Conservation (phyloP, 2,113 vertebrate species). For the Petromus typicus region DNA sequence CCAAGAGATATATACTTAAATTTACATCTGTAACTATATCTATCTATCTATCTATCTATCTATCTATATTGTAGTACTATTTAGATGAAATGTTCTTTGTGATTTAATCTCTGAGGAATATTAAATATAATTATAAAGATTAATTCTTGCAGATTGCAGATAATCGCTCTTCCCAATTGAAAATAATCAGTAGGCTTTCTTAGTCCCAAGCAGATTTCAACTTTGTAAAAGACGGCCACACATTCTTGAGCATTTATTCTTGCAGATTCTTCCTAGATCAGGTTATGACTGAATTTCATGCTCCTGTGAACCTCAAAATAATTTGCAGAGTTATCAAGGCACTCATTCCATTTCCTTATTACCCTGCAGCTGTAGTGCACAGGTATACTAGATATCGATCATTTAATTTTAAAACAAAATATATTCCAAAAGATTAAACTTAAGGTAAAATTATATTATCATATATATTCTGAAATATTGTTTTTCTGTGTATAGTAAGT, state of each 20-base stretch:
- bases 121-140: neutral
- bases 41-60: too few relatives aligned
- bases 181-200: neutral
- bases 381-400: constrained; percentile 32
- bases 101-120: neutral
- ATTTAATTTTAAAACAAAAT: constrained; percentile 13
- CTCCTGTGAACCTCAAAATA: constrained; percentile 70
- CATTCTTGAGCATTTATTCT: constrained; percentile 64
- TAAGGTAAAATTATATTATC: neutral
- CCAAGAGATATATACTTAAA: neutral
- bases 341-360: constrained; percentile 64
- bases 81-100: neutral
- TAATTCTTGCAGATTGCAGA: neutral
- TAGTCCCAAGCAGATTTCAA: neutral
- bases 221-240: constrained; percentile 4
- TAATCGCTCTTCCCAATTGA: neutral
- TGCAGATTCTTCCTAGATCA: constrained; percentile 41
- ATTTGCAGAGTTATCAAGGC: constrained; percentile 45
- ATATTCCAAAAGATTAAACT: neutral
- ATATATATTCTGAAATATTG: neutral
- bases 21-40: too few relatives aligned
- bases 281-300: constrained; percentile 73
- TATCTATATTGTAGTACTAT: too few relatives aligned
- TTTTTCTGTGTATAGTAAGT: neutral
- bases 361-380: neutral